phyloP scores from a whole-genome alignment of 2,797 vertebrate genomes.

The Catostomus latipinnis region DNA sequence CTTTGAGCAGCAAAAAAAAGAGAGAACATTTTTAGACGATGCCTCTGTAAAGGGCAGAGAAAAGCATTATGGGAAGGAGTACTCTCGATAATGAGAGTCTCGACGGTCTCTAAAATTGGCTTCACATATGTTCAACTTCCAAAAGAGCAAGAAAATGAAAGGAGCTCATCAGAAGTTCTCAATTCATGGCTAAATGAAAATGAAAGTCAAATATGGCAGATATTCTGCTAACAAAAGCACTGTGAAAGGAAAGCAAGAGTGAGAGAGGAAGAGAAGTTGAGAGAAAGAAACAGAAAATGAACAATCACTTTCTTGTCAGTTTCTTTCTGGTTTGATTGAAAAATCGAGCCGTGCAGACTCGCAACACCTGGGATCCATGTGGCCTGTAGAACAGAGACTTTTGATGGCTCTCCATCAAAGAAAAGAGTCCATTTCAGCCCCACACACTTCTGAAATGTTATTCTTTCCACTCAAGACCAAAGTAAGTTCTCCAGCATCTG shows the following conservation, averaged over 20 bases:
- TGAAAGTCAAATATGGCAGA: constrained; percentile 34
- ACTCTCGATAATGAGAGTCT: constrained; percentile 34
- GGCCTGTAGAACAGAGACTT: constrained; percentile 33
- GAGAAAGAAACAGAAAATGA: constrained; percentile 19
- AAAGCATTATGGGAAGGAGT: constrained; percentile 39
- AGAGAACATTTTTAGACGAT: neutral
- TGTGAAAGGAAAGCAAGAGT: neutral
- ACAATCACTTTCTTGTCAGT: constrained; percentile 47
- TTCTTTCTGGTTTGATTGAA: constrained; percentile 45
- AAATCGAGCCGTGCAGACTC: constrained; percentile 41
- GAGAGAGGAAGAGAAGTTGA: constrained; percentile 22
- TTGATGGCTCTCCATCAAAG: constrained; percentile 43
- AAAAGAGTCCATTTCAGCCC: constrained; percentile 37
- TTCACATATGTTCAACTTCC: constrained; percentile 25
- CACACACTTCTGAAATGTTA: constrained; percentile 25
- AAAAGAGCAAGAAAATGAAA: constrained; percentile 38
- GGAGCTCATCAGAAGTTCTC: constrained; percentile 39
- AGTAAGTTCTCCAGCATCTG: constrained; percentile 34
- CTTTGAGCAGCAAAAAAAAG: neutral
- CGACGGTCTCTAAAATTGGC: constrained; percentile 31
- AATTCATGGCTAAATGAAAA: constrained; percentile 39
- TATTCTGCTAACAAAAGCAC: constrained; percentile 13
- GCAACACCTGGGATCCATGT: constrained; percentile 32
- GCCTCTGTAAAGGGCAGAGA: constrained; percentile 1
- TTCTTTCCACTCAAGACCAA: constrained; percentile 44